Evolutionary conservation across 2,888 invertebrate genomes (phyloP).

Genomic region (Dryadula phaetusa): DNA sequence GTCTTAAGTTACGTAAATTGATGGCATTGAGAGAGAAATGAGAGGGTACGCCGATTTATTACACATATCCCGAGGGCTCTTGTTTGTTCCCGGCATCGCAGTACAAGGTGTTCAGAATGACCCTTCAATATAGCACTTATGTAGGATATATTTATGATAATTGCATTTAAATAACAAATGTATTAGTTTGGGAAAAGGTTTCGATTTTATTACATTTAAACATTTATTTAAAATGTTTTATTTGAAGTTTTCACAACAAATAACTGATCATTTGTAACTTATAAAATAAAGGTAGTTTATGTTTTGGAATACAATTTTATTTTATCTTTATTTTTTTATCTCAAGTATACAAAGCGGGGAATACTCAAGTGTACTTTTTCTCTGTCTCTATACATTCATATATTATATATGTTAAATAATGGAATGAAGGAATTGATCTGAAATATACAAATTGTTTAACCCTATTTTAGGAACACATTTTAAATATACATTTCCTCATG

Average conservation of each 20-base stretch:
- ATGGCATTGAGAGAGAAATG: constrained; percentile 62
- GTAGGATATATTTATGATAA: constrained; percentile 67
- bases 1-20: constrained; percentile 56
- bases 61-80: constrained; percentile 69
- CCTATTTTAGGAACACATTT: too few species aligned
- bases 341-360: too few species aligned
- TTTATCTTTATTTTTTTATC: too few species aligned
- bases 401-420: too few species aligned
- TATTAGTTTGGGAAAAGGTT: constrained; percentile 32
- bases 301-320: too few species aligned
- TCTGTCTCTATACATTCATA: too few species aligned
- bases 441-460: too few species aligned
- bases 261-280: not conserved
- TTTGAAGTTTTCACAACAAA: not conserved
- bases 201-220: constrained; percentile 21
- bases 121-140: constrained; percentile 67
- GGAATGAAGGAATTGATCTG: too few species aligned
- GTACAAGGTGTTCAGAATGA: constrained; percentile 59
- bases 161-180: constrained; percentile 42
- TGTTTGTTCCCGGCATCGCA: constrained; percentile 65
- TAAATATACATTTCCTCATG: not conserved
- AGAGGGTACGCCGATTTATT: constrained; percentile 71
- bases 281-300: not conserved
- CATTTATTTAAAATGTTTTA: constrained; percentile 9
- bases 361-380: too few species aligned